phyloP scores from a whole-genome alignment of 1,140 invertebrate genomes.

The honey bee (Apis mellifera) region DNA sequence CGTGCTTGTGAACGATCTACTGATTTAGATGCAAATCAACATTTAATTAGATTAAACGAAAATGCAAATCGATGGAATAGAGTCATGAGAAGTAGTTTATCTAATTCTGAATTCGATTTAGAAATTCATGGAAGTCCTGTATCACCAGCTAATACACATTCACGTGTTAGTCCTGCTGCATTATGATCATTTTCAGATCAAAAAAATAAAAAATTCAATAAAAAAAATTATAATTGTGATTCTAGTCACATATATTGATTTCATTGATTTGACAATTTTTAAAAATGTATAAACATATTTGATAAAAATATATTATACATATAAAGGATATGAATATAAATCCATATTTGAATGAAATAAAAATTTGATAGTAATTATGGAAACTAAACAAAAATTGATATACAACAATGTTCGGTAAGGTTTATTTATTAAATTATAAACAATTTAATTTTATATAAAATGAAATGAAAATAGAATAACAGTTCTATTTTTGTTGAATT shows the following conservation, averaged over 20 bases:
- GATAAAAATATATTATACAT: background rate
- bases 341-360: conserved; percentile 8
- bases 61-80: conserved; percentile 68
- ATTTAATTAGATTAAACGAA: conserved; percentile 44
- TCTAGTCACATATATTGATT: background rate
- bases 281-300: background rate
- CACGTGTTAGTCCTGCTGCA: conserved; percentile 52
- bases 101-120: conserved; percentile 85
- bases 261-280: background rate
- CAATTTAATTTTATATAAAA: too few species aligned
- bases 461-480: too few species aligned
- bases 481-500: too few species aligned
- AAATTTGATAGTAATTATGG: conserved; percentile 8
- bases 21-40: conserved; percentile 2
- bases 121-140: conserved; percentile 81
- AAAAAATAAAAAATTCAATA: background rate
- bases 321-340: background rate
- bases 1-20: conserved; percentile 35
- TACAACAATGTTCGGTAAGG: too few species aligned
- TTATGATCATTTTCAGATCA: conserved; percentile 39
- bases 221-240: conserved; percentile 24
- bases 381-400: too few species aligned
- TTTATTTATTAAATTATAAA: too few species aligned
- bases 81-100: conserved; percentile 83
- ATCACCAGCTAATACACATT: conserved; percentile 40